Evolutionary conservation across 2,888 invertebrate genomes (phyloP).

Genomic region (Penaeus monodon): DNA sequence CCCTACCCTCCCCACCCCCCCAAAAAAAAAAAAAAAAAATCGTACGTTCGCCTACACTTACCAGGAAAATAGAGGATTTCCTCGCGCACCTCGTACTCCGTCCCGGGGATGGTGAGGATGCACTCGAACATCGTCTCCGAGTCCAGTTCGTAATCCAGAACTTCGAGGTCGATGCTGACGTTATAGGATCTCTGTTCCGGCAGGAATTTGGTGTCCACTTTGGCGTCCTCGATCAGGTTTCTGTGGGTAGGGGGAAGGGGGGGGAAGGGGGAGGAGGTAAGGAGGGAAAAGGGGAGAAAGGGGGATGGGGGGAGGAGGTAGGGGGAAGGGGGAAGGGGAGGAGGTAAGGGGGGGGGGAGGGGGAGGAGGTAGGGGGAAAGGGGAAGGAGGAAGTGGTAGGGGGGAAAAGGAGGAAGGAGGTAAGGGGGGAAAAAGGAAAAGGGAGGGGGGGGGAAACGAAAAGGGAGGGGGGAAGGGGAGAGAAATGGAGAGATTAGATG

Average conservation of each 20-base stretch:
- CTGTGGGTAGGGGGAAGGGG: neutral
- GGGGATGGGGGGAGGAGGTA: neutral
- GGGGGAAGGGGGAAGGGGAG: neutral
- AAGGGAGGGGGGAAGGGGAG: neutral
- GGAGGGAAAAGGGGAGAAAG: too few relatives aligned
- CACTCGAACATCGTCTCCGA: conserved; percentile 66
- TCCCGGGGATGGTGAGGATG: conserved; percentile 65
- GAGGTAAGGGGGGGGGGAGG: neutral
- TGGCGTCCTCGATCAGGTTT: conserved; percentile 36
- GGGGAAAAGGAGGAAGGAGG: neutral
- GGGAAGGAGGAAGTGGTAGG: neutral
- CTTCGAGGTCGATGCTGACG: conserved; percentile 43
- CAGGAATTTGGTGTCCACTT: conserved; percentile 27
- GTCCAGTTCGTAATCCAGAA: conserved; percentile 58
- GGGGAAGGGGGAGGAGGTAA: too few relatives aligned
- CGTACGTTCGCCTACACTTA: conserved; percentile 20
- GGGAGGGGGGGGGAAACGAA: neutral
- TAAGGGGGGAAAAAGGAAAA: too few relatives aligned
- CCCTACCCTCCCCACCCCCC: too few relatives aligned
- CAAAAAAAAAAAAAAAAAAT: too few relatives aligned
- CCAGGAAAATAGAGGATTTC: conserved; percentile 65
- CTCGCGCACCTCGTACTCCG: conserved; percentile 62
- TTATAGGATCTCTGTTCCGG: conserved; percentile 37
- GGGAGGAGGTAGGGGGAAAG: neutral
- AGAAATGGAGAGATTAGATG: neutral